Base-by-base conservation (phyloP, 1,140 invertebrate species). In the Littorina saxatilis region DNA sequence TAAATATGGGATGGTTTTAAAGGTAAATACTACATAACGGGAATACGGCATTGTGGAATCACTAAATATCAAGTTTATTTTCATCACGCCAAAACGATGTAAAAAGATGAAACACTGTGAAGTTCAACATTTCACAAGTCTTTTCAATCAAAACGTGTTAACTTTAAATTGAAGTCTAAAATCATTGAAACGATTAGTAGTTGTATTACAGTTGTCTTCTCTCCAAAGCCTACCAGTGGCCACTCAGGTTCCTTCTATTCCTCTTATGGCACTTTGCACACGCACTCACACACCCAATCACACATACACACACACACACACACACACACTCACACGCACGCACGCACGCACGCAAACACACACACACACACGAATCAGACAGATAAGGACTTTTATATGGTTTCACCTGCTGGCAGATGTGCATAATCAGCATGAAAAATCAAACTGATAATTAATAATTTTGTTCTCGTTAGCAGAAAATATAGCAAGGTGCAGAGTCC, bases 251-350 rank as follows among this genome's bases (percentile, higher is more conserved):
- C 9, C 9, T 7, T 11, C 4, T 29, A 61, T 61, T 7, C 23
- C 23, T 7, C 7, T 61, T 7, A 9, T 47, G 43, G 7, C 17
- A 47, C 5, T 17, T 9, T 17, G 17, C 43, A 47, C 43, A 47
- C 43, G 17, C 43, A 47, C 43, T 9, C 43, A 47, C 43, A 47
- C 43, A 47, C 43, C 5, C 43, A 61, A 9, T 13, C 58, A 61
- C 58, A 61, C 58, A 61, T 23, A 61, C 58, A 61, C 58, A 61
- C 58, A 61, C 58, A 61, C 58, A 61, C 58, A 61, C 58, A 61
- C 58, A 61, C 58, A 23, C 58, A 61, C 58, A 23, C 58, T 13
- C 58, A 23, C 58, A 61, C 58, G 27, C 58, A 61, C 58, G 27
- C 58, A 61, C 58, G 27, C 58, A 61, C 58, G 27, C 58, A 61